phyloP scores from a whole-genome alignment of 1,140 invertebrate species.

The Drosophila sucinea region DNA sequence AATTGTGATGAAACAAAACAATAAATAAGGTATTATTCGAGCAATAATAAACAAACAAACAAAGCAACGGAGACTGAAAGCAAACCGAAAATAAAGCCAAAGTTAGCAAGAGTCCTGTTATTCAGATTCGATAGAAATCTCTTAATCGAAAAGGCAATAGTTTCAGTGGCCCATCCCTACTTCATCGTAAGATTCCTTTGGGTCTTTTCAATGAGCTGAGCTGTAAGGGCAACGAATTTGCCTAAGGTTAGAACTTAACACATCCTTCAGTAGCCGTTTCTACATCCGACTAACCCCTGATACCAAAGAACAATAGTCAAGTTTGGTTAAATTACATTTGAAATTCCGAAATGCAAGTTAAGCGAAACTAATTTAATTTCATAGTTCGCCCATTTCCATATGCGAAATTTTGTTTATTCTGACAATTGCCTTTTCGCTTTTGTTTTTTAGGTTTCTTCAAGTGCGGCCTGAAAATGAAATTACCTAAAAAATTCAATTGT shows the following conservation, averaged over 20 bases:
- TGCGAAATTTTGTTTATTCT: conserved; percentile 41
- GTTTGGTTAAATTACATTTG: conserved; percentile 59
- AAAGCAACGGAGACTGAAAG: too few species aligned
- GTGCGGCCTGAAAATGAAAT: conserved; percentile 25
- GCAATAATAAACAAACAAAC: too few species aligned
- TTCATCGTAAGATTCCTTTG: too few species aligned
- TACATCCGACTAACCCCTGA: not conserved
- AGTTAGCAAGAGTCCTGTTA: too few species aligned
- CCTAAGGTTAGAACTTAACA: not conserved
- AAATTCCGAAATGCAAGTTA: conserved; percentile 61
- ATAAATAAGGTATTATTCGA: too few species aligned
- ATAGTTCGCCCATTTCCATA: conserved; percentile 36
- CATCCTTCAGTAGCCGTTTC: not conserved
- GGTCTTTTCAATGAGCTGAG: not conserved
- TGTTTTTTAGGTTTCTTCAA: conserved; percentile 19
- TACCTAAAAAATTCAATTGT: conserved; percentile 58
- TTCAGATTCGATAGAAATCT: too few species aligned
- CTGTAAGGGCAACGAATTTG: not conserved
- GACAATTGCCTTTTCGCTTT: not conserved
- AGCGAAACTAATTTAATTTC: conserved; percentile 54
- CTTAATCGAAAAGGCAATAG: too few species aligned
- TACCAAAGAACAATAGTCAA: not conserved
- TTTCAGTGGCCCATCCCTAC: too few species aligned
- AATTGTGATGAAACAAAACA: too few species aligned
- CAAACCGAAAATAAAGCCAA: too few species aligned